Percentiles rank a stretch among this genome's conserved stretches.
Evolutionary conservation across 2,113 vertebrate species (phyloP).

Genomic region (Ailurus styani): DNA sequence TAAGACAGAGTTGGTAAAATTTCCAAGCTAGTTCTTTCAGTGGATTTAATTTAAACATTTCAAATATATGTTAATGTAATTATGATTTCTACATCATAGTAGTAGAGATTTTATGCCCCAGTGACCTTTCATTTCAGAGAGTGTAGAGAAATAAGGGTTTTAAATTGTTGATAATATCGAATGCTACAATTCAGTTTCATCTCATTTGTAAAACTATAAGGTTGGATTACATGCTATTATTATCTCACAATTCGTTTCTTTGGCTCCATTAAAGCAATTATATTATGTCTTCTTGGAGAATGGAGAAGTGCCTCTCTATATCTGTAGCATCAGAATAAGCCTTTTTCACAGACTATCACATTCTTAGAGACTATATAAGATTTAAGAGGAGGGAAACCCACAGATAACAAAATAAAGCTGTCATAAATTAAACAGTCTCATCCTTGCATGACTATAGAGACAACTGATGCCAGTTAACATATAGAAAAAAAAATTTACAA

Average conservation of each 20-base stretch:
- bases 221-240: conserved; percentile 14
- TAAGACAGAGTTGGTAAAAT: not conserved
- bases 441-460: not conserved
- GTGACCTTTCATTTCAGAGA: not conserved
- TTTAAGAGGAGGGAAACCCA: not conserved
- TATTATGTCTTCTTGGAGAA: not conserved
- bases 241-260: not conserved
- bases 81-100: not conserved
- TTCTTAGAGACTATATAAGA: not conserved
- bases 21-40: not conserved
- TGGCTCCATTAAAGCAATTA: conserved; percentile 4
- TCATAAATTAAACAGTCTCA: not conserved
- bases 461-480: not conserved
- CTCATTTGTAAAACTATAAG: conserved; percentile 18
- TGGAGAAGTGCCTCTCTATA: not conserved
- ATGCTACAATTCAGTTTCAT: conserved; percentile 7
- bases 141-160: not conserved
- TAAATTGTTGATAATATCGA: conserved; percentile 25
- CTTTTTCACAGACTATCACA: not conserved
- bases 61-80: conserved; percentile 8
- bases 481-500: not conserved
- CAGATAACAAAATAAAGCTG: not conserved
- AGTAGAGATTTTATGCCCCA: not conserved
- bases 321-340: not conserved
- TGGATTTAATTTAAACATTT: not conserved